phyloP scores from a whole-genome alignment of 2,888 invertebrate species.

The Sympetrum striolatum region DNA sequence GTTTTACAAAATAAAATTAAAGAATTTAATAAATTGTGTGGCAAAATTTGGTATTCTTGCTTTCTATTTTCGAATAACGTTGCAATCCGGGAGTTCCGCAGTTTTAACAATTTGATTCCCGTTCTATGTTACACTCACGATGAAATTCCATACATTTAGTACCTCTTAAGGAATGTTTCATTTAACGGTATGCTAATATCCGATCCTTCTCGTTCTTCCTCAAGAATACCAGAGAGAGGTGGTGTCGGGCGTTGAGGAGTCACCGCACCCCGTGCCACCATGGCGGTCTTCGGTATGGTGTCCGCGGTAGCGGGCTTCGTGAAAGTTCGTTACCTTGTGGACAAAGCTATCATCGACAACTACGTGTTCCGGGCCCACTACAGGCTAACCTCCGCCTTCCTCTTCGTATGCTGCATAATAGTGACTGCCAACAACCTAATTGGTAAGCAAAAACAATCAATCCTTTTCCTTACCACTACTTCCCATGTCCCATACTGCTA shows the following conservation, averaged over 20 bases:
- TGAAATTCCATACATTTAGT: too few relatives aligned
- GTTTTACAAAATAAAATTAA: too few relatives aligned
- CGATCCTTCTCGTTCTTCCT: constrained; percentile 53
- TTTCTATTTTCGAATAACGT: too few relatives aligned
- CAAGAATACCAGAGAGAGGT: constrained; percentile 51
- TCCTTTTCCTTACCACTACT: not conserved
- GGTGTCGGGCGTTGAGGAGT: not conserved
- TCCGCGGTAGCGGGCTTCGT: constrained; percentile 90
- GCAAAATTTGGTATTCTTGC: too few relatives aligned
- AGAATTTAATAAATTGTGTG: too few relatives aligned
- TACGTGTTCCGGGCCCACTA: constrained; percentile 90
- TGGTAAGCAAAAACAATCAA: constrained; percentile 67
- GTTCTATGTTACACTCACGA: too few relatives aligned
- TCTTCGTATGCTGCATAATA: constrained; percentile 86
- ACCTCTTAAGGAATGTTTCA: too few relatives aligned
- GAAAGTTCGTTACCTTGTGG: constrained; percentile 86
- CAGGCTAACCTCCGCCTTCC: constrained; percentile 83
- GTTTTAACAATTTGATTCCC: too few relatives aligned
- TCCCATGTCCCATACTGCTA: not conserved
- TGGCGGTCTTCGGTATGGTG: constrained; percentile 84
- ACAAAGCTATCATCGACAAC: constrained; percentile 89
- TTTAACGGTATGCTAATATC: not conserved
- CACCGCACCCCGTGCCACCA: constrained; percentile 57
- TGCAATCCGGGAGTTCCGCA: too few relatives aligned
- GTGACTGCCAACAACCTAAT: constrained; percentile 89